Base-by-base conservation (phyloP, 2,888 invertebrate species). In the Neoitamus cyanurus region DNA sequence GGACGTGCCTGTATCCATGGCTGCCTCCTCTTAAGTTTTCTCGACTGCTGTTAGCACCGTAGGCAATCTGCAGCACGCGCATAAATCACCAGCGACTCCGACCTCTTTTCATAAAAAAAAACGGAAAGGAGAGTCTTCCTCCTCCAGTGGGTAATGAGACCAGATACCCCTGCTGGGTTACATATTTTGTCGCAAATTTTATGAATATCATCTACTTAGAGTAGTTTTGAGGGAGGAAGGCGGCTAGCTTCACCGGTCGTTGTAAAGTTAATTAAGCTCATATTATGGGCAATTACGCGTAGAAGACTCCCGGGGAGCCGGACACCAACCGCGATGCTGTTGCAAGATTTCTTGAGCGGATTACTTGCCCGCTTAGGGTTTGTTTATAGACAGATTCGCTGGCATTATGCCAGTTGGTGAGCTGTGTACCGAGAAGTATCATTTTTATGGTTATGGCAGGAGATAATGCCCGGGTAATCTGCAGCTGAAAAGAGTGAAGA, bases 201-300 rank as follows among this genome's bases (percentile, higher is more conserved):
- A 73, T 25, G 73, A 73, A 31, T 34, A 73, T 73, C 20, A 73
- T 36, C 70, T 28, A 30, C 70, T 6, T 20, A 13, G 9, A 34
- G 20, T 73, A 73, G 73, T 73, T 73, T 73, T 36, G 15, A 13
- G 15, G 20, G 31, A 36, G 34, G 36, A 73, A 73, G 11, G 13
- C 15, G 73, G 5, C 15, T n/a, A 37, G 31, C 36, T 34, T 15
- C 73, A 31, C 73, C 34, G 73, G 73, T 73, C 34, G 73, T 73
- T 73, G 36, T 15, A 77, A 46, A 77, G 34, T 77, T 77, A 77
- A 77, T 77, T 77, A 77, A 30, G 77, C 15, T 46, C 46, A 77
- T 46, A 77, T 77, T 77, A 77, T 34, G 46, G 46, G 77, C 77
- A 77, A 77, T 77, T 77, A 77, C 77, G 77, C 77, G 46, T 77